Conservation (phyloP, 2,888 invertebrate genomes). For the Linyphia triangularis region DNA sequence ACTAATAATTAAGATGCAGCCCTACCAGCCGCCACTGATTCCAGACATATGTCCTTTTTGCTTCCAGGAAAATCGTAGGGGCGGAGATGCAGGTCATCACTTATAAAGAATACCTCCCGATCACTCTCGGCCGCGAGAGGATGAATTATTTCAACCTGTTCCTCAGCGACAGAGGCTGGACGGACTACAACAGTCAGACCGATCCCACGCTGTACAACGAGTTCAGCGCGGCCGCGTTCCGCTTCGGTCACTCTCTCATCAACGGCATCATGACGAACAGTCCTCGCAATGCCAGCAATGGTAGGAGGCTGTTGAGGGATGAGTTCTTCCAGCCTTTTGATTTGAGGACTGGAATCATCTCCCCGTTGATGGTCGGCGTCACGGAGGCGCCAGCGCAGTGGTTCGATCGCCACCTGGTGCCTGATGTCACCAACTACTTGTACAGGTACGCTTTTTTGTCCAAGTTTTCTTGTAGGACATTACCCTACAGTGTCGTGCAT, state of each 20-base stretch:
- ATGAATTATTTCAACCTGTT: conserved; percentile 23
- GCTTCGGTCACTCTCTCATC: conserved; percentile 29
- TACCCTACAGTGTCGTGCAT: too few relatives aligned
- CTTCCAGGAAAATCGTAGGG: conserved; percentile 12
- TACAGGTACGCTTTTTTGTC: conserved; percentile 42
- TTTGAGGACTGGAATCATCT: neutral
- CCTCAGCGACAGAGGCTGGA: neutral
- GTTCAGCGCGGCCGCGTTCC: conserved; percentile 26
- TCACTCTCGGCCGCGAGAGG: conserved; percentile 5
- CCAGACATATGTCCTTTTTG: too few relatives aligned
- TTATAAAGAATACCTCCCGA: conserved; percentile 29
- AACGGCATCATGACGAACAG: neutral
- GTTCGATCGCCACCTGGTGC: conserved; percentile 29
- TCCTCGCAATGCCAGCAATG: neutral
- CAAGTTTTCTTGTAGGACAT: too few relatives aligned
- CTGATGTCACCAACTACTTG: conserved; percentile 26
- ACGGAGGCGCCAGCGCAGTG: neutral
- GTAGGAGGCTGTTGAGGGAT: neutral
- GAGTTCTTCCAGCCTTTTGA: conserved; percentile 35
- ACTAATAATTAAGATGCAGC: too few relatives aligned
- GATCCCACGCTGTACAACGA: conserved; percentile 5
- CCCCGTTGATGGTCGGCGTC: neutral
- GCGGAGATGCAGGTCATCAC: conserved; percentile 34
- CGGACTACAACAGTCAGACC: neutral
- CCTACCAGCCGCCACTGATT: neutral